phyloP scores from a whole-genome alignment of 1,140 invertebrate genomes.

The Achatina immaculata region DNA sequence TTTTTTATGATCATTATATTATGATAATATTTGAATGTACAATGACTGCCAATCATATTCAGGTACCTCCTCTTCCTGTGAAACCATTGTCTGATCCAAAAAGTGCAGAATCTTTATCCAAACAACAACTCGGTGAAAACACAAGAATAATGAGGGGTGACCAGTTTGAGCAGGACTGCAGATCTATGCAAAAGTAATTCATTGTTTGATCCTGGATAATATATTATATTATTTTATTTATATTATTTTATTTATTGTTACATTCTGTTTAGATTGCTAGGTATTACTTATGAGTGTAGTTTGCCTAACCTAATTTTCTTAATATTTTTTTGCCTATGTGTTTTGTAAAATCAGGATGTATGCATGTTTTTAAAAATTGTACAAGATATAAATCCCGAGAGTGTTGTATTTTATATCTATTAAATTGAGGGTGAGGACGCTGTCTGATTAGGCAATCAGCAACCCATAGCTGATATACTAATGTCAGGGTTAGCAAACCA shows the following conservation, averaged over 20 bases:
- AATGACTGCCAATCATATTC: no score
- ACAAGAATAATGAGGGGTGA: conserved; percentile 70
- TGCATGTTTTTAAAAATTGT: background rate
- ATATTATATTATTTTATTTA: background rate
- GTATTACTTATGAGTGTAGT: no score
- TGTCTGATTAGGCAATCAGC: no score
- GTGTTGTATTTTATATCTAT: background rate
- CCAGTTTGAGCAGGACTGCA: conserved; percentile 71
- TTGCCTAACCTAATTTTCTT: no score
- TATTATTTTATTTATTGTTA: background rate
- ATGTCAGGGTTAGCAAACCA: no score
- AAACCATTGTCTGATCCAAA: conserved; percentile 68
- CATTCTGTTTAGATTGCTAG: no score
- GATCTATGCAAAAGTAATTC: conserved; percentile 69
- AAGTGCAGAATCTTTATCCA: conserved; percentile 67
- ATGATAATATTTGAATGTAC: no score
- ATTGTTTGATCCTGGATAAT: background rate
- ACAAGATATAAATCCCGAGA: background rate
- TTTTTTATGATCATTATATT: no score
- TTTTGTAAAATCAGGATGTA: no score
- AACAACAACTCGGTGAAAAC: conserved; percentile 66
- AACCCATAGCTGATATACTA: no score
- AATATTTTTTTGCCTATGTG: no score
- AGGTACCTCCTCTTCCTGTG: conserved; percentile 71
- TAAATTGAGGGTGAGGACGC: no score